Evolutionary conservation across 2,113 vertebrate species (phyloP), one percentile per base, ranked within the genome.

Genomic region (Ptilorrhoa leucosticta): DNA sequence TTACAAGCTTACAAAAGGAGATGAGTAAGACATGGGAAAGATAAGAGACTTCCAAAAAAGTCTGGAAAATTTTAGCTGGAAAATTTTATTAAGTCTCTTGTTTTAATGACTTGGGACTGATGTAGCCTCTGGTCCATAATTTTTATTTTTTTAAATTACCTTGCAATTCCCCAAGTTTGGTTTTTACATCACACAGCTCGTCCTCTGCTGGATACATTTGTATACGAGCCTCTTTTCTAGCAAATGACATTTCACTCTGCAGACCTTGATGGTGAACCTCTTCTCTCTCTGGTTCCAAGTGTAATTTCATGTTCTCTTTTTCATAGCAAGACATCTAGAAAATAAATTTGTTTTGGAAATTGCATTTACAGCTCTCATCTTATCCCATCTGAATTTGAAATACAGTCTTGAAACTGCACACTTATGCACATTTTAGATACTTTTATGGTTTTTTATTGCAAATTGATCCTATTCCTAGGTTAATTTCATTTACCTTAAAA

Each of bases 161-260:
- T 89, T 97, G 97, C 61, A 99, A 97, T 5, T 97, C 77, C 37
- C 89, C 90, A 60, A 98, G 97, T 65, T 97, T 96, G 73, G 13
- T 95, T 60, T 94, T 97, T n/a, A 98, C 91, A 45, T 97, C 88
- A 0, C 79, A 71, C 17, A 98, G 96, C 53, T 96, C 96, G 9
- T 98, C 97, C 66, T 98, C 97, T 26, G 91, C 82, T n/a, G 93
- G 80, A 37, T n/a, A 80, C 47, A 54, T 95, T 90, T 97, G 97
- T 4, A 94, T 47, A 11, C 87, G 79, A 27, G 93, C 95, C 22
- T 98, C 98, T 94, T 98, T 98, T 84, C 94, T 98, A 60, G 89
- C 96, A 42, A 98, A 47, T 6, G 98, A 97, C 68, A 99, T 88
- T 50, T 99, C 98, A 16, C 99, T 99, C 82, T 99, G 98, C 78